These are phyloP conservation scores for Sarcophaga subvicina DNA, from an alignment of 2,888 invertebrate genomes.

Conservation along the genomic window DNA sequence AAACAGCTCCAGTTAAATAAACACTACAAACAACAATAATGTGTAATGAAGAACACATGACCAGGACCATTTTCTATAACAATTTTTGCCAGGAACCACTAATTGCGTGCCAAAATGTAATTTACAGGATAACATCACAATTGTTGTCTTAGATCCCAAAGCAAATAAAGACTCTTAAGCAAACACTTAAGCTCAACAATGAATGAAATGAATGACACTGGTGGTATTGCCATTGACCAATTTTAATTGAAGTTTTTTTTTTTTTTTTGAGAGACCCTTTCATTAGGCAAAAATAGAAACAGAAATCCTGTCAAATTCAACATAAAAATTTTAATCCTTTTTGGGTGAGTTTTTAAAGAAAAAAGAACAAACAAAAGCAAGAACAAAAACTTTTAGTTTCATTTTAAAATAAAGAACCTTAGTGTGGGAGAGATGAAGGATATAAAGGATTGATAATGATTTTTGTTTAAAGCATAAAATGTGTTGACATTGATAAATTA, in stretches of 20 bases:
- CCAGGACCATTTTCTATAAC: constrained; percentile 29
- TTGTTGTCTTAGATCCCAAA: constrained; percentile 66
- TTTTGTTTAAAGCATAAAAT: constrained; percentile 64
- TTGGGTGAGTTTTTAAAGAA: constrained; percentile 41
- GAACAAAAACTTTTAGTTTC: constrained; percentile 60
- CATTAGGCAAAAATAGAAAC: constrained; percentile 22
- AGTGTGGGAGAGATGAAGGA: not conserved
- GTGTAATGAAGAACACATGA: constrained; percentile 58
- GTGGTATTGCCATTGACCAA: constrained; percentile 39
- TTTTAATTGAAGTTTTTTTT: constrained; percentile 54
- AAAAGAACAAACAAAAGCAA: constrained; percentile 20
- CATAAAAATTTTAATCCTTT: constrained; percentile 77
- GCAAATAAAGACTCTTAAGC: constrained; percentile 61
- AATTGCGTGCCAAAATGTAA: constrained; percentile 81
- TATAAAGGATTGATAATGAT: constrained; percentile 62
- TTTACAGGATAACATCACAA: constrained; percentile 77
- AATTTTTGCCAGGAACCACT: constrained; percentile 75
- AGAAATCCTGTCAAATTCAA: constrained; percentile 72
- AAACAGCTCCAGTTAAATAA: constrained; percentile 52
- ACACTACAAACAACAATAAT: constrained; percentile 60
- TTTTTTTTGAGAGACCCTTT: not conserved
- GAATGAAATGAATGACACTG: not conserved
- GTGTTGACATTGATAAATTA: constrained; percentile 81
- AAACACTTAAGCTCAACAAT: constrained; percentile 57
- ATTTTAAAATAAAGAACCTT: constrained; percentile 32